Conservation (phyloP, 2,888 invertebrate genomes). For the Drosophila hawaiiensis region DNA sequence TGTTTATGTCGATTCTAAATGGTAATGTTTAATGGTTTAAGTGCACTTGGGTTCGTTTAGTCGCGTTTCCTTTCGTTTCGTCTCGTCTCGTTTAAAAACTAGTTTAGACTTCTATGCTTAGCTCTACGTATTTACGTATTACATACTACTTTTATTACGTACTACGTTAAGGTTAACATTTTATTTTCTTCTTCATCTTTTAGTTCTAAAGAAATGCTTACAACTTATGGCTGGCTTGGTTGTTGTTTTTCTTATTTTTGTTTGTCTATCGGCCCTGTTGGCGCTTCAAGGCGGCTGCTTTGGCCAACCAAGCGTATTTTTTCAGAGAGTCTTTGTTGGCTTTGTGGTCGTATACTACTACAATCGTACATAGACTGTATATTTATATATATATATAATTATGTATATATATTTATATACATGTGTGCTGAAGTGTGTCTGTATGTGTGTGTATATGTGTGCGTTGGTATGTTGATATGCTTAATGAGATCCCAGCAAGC, state of each 20-base stretch:
- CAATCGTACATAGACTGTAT: conserved; percentile 37
- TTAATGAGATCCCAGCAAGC: conserved; percentile 46
- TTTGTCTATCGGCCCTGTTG: conserved; percentile 41
- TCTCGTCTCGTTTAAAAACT: conserved; percentile 45
- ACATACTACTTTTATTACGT: conserved; percentile 25
- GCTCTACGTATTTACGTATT: conserved; percentile 35
- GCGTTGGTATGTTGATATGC: conserved; percentile 30
- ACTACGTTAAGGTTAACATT: conserved; percentile 36
- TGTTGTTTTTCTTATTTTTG: conserved; percentile 33
- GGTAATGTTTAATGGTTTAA: conserved; percentile 60
- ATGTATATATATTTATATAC: conserved; percentile 4
- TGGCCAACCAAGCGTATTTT: conserved; percentile 63
- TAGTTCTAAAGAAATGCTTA: conserved; percentile 77
- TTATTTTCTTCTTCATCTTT: conserved; percentile 15
- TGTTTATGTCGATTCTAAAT: conserved; percentile 28
- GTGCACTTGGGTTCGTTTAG: conserved; percentile 64
- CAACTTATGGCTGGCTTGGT: conserved; percentile 80
- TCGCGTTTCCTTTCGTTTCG: conserved; percentile 44
- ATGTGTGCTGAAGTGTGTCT: conserved; percentile 7
- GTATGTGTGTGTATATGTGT: conserved; percentile 14
- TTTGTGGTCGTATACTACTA: conserved; percentile 81
- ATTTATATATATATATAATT: conserved; percentile 23
- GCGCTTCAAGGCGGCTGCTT: conserved; percentile 34
- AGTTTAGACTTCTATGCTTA: conserved; percentile 49
- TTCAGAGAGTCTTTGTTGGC: conserved; percentile 85